A percentile compares a stretch with the other conserved stretches of the same genome.
Evolutionary conservation across 2,888 invertebrate genomes (phyloP).

Genomic region (Empis livida): DNA sequence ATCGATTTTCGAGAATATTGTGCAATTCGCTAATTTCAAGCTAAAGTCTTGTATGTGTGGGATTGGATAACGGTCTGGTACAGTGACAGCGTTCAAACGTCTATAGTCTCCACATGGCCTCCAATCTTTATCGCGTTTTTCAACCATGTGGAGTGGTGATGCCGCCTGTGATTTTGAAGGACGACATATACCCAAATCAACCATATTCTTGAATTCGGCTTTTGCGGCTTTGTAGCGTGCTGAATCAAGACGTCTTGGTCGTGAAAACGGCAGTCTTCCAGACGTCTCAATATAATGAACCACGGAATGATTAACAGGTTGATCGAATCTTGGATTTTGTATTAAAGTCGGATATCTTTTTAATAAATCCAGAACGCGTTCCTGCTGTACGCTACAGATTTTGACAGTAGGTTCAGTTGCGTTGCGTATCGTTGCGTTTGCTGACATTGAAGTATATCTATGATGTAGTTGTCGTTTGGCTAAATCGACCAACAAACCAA

Average conservation of each 20-base stretch:
- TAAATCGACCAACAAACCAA: constrained; percentile 4
- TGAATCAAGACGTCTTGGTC: not conserved
- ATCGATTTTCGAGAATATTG: constrained; percentile 1
- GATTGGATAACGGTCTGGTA: constrained; percentile 2
- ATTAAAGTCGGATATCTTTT: not conserved
- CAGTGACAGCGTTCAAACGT: not conserved
- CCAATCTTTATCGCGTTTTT: not conserved
- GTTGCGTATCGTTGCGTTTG: not conserved
- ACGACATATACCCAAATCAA: constrained; percentile 6
- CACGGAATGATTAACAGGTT: not conserved
- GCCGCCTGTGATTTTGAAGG: constrained; percentile 1
- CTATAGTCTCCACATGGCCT: constrained; percentile 1
- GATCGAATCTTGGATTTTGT: not conserved
- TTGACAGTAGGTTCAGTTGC: not conserved
- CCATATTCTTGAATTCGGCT: constrained; percentile 2
- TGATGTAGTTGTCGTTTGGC: not conserved
- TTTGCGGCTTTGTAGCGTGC: not conserved
- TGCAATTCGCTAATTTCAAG: not conserved
- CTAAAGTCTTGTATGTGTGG: not conserved
- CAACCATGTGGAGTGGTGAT: not conserved
- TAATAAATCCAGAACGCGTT: not conserved
- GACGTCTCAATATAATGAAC: not conserved
- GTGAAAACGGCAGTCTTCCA: not conserved
- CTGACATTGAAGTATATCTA: not conserved
- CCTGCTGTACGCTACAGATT: not conserved